Conservation (phyloP, 2,888 invertebrate genomes). For the Sesia bembeciformis region DNA sequence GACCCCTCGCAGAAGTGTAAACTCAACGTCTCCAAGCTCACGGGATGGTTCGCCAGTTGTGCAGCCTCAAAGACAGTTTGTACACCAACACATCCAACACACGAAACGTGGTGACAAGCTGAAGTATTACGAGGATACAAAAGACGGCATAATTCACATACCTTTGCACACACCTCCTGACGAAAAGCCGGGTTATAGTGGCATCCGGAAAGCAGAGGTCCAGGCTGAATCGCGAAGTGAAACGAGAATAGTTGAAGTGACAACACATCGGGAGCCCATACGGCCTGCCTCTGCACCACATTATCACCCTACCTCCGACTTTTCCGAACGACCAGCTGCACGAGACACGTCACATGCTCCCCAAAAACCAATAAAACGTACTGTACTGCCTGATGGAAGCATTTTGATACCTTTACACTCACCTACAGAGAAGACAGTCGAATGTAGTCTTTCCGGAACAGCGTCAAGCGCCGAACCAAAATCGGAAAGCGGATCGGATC, state of each 20-base stretch:
- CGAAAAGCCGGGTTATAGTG: slow-evolving; percentile 57
- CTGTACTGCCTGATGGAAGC: slow-evolving; percentile 72
- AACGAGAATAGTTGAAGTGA: neutral
- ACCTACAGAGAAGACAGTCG: slow-evolving; percentile 45
- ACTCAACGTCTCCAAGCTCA: slow-evolving; percentile 45
- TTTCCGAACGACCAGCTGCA: slow-evolving; percentile 4
- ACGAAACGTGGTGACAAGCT: slow-evolving; percentile 35
- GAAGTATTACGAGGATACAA: slow-evolving; percentile 77
- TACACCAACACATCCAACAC: slow-evolving; percentile 2
- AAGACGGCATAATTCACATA: slow-evolving; percentile 80
- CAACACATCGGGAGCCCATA: slow-evolving; percentile 13
- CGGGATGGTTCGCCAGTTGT: slow-evolving; percentile 46
- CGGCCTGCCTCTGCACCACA: slow-evolving; percentile 28
- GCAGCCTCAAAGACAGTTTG: slow-evolving; percentile 27
- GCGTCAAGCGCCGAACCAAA: neutral
- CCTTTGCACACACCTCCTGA: slow-evolving; percentile 84
- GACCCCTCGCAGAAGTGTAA: slow-evolving; percentile 55
- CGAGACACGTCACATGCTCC: slow-evolving; percentile 32
- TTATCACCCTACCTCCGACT: slow-evolving; percentile 22
- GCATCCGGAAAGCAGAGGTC: slow-evolving; percentile 1
- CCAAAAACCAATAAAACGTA: slow-evolving; percentile 35
- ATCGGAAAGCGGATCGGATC: neutral
- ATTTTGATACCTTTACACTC: slow-evolving; percentile 72
- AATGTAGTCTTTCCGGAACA: slow-evolving; percentile 13
- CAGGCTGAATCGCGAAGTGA: neutral